Conservation (phyloP, 2,888 invertebrate species). For the Spodoptera picta region DNA sequence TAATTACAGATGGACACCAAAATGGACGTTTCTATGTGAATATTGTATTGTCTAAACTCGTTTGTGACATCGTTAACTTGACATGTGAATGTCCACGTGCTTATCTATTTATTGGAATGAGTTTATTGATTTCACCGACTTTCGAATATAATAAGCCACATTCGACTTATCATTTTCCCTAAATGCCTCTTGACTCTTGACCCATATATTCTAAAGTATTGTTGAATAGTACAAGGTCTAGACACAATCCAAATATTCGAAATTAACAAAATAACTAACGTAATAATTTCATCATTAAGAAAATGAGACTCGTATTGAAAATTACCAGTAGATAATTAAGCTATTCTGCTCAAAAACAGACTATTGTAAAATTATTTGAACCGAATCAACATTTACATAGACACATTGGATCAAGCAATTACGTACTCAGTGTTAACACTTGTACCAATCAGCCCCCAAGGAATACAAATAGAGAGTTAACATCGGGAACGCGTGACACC, state of each 20-base stretch:
- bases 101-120: conserved; percentile 6
- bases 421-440: conserved; percentile 36
- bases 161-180: no score
- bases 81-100: conserved; percentile 32
- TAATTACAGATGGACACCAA: conserved; percentile 26
- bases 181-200: background rate
- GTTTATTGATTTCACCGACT: conserved; percentile 8
- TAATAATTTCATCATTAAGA: no score
- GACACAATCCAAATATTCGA: no score
- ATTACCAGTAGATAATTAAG: no score
- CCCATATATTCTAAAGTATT: background rate
- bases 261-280: no score
- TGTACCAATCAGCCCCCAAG: conserved; percentile 35
- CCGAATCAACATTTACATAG: conserved; percentile 1
- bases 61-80: conserved; percentile 23
- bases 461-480: conserved; percentile 46
- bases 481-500: conserved; percentile 44
- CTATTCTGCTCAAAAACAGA: no score
- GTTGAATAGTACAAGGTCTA: no score
- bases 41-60: conserved; percentile 26
- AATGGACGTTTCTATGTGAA: conserved; percentile 13
- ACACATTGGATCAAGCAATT: conserved; percentile 22
- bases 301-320: no score
- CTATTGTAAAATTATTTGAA: background rate
- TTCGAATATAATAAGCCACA: background rate